Conservation (phyloP, 2,797 vertebrate genomes). For the Podargus strigoides region DNA sequence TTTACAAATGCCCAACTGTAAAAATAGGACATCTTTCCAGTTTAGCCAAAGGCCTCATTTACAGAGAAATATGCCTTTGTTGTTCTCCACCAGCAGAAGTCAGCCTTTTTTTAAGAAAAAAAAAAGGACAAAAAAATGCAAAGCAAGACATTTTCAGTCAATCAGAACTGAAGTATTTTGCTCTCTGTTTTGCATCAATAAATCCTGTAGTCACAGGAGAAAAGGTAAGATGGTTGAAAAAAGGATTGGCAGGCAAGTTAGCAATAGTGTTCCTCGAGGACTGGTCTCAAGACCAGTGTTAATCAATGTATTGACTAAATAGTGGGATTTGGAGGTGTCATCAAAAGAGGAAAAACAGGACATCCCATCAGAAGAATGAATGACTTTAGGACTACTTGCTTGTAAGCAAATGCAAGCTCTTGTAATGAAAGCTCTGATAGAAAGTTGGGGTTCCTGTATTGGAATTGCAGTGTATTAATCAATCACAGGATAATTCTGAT, state of each 20-base stretch:
- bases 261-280: background rate
- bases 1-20: background rate
- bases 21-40: slow-evolving; percentile 6
- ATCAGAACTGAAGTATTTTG: background rate
- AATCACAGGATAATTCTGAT: background rate
- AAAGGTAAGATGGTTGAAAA: background rate
- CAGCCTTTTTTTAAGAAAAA: background rate
- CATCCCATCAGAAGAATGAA: background rate
- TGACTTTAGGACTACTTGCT: background rate
- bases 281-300: background rate
- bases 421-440: background rate
- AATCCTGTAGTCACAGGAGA: background rate
- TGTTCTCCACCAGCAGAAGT: background rate
- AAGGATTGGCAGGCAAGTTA: background rate
- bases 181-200: background rate
- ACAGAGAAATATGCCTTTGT: background rate
- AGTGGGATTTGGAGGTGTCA: background rate
- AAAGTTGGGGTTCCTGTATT: background rate
- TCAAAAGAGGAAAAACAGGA: background rate
- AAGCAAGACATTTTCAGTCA: background rate
- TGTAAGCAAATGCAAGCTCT: background rate
- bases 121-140: background rate
- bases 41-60: background rate
- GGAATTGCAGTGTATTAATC: background rate
- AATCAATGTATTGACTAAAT: background rate